Base-by-base conservation (phyloP, 2,797 vertebrate species). In the Tinamus major region DNA sequence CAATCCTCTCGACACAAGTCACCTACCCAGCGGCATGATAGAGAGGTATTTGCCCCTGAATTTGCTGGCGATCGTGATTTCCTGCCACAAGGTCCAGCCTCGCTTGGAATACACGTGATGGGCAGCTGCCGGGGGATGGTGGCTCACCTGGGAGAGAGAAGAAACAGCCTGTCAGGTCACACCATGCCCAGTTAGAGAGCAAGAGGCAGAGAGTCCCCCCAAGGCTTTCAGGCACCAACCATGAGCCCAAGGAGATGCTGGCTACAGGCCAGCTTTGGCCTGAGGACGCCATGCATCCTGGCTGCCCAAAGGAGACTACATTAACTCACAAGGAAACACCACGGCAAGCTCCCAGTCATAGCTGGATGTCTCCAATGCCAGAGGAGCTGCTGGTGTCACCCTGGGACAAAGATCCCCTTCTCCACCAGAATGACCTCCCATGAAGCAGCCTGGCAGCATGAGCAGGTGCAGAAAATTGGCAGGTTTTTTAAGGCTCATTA, bases 31-130 rank as follows among this genome's bases (percentile, higher is more conserved):
- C 11, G 99, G 99, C 99, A 99, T 99, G 95, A 99, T 99, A 94
- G 99, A 99, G 97, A 99, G 98, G 98, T 99, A 99, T 98, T 99
- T 99, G 91, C 99, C 99, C 79, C 99, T 98, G 97, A 99, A 99
- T 97, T 99, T 99, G 99, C 99, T 99, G 96, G 99, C 98, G 5
- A 99, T 99, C 76, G 99, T 99, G 98, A 99, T 99, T 97, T 99
- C 99, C 98, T 99, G 99, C 99, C 99, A 99, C 95, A 99, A 90
- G 23, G 98, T 98, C 99, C 99, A 99, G 85, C 99, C 99, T 80
- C 98, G 97, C 94, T 97, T 98, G 95, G 99, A 99, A 97, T 98
- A 98, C 91, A 99, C 99, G 6, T 99, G 98, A 97, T 99, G 99
- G 17, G 99, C 99, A 0, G 99, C 99, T 23, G 99, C 99, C 0